Base-by-base conservation (phyloP, 2,888 invertebrate genomes). In the Athalia circularis region DNA sequence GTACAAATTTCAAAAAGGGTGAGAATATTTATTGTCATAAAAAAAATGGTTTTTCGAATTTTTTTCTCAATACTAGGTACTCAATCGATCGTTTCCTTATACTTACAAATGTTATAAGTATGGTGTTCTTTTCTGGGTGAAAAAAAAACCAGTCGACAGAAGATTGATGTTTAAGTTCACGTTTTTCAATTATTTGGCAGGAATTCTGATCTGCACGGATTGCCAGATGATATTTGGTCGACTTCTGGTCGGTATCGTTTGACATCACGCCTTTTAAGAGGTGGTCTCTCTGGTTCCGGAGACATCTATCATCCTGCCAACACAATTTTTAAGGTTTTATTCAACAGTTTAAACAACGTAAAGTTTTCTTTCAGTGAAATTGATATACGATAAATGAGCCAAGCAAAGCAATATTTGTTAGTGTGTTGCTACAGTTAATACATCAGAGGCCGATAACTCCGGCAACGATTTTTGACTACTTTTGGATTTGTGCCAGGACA, bases 231-330 rank as follows among this genome's bases (percentile, higher is more conserved):
- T 67, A 80, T 84, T n/a, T 86, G 85, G 83, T 79, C 80, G 15
- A 88, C 88, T 4, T 78, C 79, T 48, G 88, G 88, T 29, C 86
- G 85, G 43, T 90, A 90, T 80, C 88, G 84, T 77, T 84, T 90
- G 57, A 83, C 84, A 7, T 87, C 86, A 54, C 86, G 90, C 52
- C 80, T 85, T 48, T 84, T 90, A 62, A 82, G 86, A 68, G 89
- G 88, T 72, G 90, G 88, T 59, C 84, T 86, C 8, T 86, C 88
- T 15, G 88, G 88, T 67, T 87, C 87, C 61, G 88, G 88, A 43
- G 89, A 90, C 79, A 79, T 89, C 79, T 82, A 85, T 79, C 87
- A 90, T 80, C 89, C 89, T 45, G 88, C 85, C 29, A 87, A 86
- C 65, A 82, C 82, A 9, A 81, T 85, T 45, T 89, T 89, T 84